phyloP scores from a whole-genome alignment of 2,797 vertebrate species.

The Hippoglossus hippoglossus region DNA sequence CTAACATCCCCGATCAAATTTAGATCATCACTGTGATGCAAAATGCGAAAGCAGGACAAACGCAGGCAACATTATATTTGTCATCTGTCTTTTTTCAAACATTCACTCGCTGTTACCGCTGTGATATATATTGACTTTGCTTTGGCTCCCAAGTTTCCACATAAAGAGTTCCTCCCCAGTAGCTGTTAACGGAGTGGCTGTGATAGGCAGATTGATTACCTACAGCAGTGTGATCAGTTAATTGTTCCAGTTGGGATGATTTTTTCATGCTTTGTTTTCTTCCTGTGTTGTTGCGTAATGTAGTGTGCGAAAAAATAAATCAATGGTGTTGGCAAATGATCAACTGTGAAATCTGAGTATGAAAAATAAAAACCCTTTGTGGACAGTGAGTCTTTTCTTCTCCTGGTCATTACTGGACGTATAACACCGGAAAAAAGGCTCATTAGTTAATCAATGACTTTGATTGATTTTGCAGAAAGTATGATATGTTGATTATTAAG shows the following conservation, averaged over 20 bases:
- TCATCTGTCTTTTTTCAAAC: no score
- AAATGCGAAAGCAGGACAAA: not conserved
- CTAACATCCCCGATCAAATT: no score
- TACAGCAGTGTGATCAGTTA: constrained; percentile 37
- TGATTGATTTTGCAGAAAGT: constrained; percentile 50
- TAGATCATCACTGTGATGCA: not conserved
- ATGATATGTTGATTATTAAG: constrained; percentile 27
- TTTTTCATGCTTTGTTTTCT: constrained; percentile 30
- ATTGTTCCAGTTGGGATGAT: constrained; percentile 44
- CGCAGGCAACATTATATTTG: no score
- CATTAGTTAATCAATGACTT: constrained; percentile 51
- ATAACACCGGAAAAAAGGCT: constrained; percentile 28
- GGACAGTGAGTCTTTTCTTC: not conserved
- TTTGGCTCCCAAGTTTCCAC: not conserved
- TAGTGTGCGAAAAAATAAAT: constrained; percentile 6
- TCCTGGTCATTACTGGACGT: not conserved
- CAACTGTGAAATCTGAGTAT: not conserved
- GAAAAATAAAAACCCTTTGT: not conserved
- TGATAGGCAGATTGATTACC: constrained; percentile 30
- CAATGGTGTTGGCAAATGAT: constrained; percentile 12
- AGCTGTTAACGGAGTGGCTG: constrained; percentile 14
- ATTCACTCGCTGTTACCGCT: not conserved
- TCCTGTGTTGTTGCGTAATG: constrained; percentile 19
- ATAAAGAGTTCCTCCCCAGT: not conserved
- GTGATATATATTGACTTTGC: constrained; percentile 9